Evolutionary conservation across 2,797 vertebrate species (phyloP).

Genomic region (Bradypodion ventrale): DNA sequence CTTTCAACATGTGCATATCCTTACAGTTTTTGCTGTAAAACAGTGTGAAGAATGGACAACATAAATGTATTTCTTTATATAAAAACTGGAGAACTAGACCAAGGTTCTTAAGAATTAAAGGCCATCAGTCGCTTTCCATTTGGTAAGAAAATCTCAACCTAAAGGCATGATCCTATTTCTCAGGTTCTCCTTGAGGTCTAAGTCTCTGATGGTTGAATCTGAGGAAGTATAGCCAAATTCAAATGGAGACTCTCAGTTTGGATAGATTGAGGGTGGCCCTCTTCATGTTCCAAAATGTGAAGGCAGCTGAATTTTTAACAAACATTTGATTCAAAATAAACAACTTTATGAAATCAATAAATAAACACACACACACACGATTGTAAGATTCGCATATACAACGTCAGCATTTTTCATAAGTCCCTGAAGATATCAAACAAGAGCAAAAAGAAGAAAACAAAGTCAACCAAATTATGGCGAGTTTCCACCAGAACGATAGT

Average conservation of each 20-base stretch:
- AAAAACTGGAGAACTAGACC: not conserved
- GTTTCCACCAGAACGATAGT: not conserved
- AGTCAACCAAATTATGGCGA: not conserved
- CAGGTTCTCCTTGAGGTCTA: not conserved
- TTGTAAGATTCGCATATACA: constrained; percentile 28
- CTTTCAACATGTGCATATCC: not conserved
- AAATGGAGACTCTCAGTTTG: not conserved
- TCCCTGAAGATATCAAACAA: constrained; percentile 62
- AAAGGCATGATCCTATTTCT: not conserved
- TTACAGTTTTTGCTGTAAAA: not conserved
- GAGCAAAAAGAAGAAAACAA: constrained; percentile 31
- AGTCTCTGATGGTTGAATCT: constrained; percentile 14
- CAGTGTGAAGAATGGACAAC: not conserved
- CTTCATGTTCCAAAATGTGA: constrained; percentile 51
- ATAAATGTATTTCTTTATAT: not conserved
- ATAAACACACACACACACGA: constrained; percentile 56
- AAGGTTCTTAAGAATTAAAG: not conserved
- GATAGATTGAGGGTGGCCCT: not conserved
- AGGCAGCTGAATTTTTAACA: constrained; percentile 19
- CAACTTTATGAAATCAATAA: constrained; percentile 65
- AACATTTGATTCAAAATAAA: constrained; percentile 48
- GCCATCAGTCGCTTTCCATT: not conserved
- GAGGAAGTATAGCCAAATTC: not conserved
- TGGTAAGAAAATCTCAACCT: not conserved
- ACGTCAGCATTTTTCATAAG: constrained; percentile 36